Conservation (phyloP, 2,888 invertebrate genomes). For the Caenorhabditis sp. region DNA sequence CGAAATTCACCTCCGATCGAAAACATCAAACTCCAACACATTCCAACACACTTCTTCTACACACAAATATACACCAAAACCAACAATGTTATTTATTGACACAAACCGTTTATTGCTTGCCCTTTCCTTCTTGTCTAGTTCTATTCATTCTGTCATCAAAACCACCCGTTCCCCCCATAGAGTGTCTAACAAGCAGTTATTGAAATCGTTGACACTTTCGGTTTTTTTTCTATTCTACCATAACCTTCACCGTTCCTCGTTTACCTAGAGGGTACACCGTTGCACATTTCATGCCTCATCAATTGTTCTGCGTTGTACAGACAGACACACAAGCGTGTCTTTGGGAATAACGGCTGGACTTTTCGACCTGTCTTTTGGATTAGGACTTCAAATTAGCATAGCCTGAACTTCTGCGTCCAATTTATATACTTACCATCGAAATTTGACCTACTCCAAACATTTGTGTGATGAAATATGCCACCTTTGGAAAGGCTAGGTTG, state of each 20-base stretch:
- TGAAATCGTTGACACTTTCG: slow-evolving; percentile 39
- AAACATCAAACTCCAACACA: slow-evolving; percentile 16
- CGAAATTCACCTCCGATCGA: background rate
- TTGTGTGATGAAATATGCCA: background rate
- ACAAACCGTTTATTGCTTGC: slow-evolving; percentile 46
- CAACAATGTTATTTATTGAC: slow-evolving; percentile 54
- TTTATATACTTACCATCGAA: too few relatives aligned
- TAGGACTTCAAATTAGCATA: background rate
- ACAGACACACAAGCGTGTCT: background rate
- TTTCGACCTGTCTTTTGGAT: background rate
- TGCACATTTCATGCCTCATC: slow-evolving; percentile 50
- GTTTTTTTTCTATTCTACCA: slow-evolving; percentile 4
- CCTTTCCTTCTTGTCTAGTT: slow-evolving; percentile 3
- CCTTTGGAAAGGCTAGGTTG: background rate
- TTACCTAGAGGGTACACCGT: background rate
- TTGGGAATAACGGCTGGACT: background rate
- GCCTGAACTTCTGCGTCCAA: background rate
- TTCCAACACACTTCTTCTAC: background rate
- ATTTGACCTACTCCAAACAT: too few relatives aligned
- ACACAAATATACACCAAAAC: slow-evolving; percentile 2
- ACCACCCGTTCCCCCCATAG: slow-evolving; percentile 13
- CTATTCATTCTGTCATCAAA: background rate
- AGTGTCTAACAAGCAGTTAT: slow-evolving; percentile 27
- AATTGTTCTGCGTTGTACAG: slow-evolving; percentile 7
- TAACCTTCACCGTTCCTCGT: slow-evolving; percentile 39